Percentiles rank a stretch among this genome's conserved stretches.
These are phyloP conservation scores for Sandelia bainsii DNA, from an alignment of 2,797 vertebrate genomes.

Conservation along the genomic window DNA sequence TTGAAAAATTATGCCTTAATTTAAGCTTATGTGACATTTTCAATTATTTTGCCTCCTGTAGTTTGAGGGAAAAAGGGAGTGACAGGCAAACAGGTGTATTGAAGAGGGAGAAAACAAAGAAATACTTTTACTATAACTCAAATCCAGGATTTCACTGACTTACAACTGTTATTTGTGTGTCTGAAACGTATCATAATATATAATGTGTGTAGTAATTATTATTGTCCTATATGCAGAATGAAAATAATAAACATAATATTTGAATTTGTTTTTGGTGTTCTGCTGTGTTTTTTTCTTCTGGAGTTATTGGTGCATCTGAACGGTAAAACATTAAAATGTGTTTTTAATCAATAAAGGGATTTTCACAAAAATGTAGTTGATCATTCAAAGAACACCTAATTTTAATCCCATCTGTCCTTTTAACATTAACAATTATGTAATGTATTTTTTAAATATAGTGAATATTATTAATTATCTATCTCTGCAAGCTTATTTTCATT, in stretches of 20 bases:
- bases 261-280: neutral
- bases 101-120: neutral
- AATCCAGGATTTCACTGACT: no score
- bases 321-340: neutral
- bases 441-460: neutral
- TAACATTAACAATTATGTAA: neutral
- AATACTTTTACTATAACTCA: neutral
- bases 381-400: neutral
- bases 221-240: neutral
- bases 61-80: neutral
- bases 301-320: neutral
- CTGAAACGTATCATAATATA: neutral
- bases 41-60: neutral
- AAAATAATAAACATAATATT: conserved; percentile 28
- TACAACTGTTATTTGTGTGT: neutral
- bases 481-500: neutral
- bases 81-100: no score
- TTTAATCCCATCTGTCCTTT: neutral
- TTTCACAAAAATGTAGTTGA: neutral
- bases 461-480: neutral
- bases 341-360: no score
- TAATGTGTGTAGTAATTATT: neutral
- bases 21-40: neutral
- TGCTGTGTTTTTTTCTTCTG: neutral
- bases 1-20: neutral